Base-by-base conservation (phyloP, 2,113 vertebrate genomes). In the Ovis canadensis region DNA sequence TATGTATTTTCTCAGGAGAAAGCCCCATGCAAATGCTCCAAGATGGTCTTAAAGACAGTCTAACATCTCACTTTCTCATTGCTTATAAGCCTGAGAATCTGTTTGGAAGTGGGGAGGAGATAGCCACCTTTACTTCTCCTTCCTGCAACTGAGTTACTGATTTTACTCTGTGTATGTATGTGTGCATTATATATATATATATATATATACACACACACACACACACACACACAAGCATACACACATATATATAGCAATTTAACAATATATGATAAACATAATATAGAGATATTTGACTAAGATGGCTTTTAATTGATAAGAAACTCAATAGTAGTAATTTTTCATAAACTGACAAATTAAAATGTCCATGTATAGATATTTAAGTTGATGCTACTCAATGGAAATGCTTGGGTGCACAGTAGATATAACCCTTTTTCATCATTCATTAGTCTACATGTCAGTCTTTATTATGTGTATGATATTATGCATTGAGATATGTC, bases 381-480 rank as follows among this genome's bases (percentile, higher is more conserved):
- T 92, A 97, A 96, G 93, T 90, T 88, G 86, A 94, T 97, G 13
- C 92, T 94, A 78, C 71, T 97, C 43, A 92, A 14, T 62, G 52
- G 91, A 98, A 98, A 98, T 96, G 90, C 82, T 74, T 90, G 48
- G 52, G 5, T 91, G 60, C 45, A 88, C 59, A 91, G 91, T 95
- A 97, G 48, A 62, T 92, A 90, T 55, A 97, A 96, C 23, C 59
- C 45, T 90, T 96, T 94, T 96, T 96, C 36, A 98, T 94, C 74
- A 92, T 95, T 97, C 81, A 94, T 85, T 98, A 97, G 90, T 48
- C 60, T 64, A 57, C 33, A 59, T 94, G 84, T 94, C 96, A 74
- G 82, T 98, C 92, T 97, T n/a, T 9, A 36, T 98, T 97, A 97
- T 33, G 57, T 84, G 7, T 88, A 74, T 82, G 84, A 67, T 97